These are phyloP conservation scores for Lymantria monacha DNA, from an alignment of 2,888 invertebrate genomes.

Conservation along the genomic window DNA sequence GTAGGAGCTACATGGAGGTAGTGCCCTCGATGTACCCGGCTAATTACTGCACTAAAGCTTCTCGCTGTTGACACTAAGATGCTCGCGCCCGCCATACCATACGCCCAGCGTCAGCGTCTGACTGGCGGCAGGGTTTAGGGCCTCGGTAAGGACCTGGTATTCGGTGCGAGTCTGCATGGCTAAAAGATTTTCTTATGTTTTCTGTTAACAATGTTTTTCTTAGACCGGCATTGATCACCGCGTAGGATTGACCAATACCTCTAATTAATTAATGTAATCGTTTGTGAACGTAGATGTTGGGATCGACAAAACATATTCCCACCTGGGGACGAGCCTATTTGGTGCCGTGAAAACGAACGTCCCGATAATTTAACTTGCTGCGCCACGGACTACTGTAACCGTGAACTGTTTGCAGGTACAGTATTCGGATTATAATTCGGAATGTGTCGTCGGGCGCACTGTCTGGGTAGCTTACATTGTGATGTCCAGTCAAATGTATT, in stretches of 20 bases:
- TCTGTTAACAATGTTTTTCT: conserved; percentile 57
- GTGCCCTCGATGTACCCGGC: conserved; percentile 51
- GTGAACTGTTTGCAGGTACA: conserved; percentile 66
- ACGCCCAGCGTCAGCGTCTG: conserved; percentile 31
- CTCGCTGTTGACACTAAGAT: conserved; percentile 33
- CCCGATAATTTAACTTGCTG: conserved; percentile 83
- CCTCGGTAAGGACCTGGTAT: conserved; percentile 50
- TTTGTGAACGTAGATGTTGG: conserved; percentile 84
- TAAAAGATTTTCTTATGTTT: conserved; percentile 46
- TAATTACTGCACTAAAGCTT: conserved; percentile 52
- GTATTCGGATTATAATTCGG: conserved; percentile 39
- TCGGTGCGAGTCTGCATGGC: conserved; percentile 71
- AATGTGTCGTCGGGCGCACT: conserved; percentile 57
- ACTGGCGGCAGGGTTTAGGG: conserved; percentile 15
- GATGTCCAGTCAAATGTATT: conserved; percentile 61
- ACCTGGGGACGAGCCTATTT: conserved; percentile 82
- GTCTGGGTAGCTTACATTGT: conserved; percentile 68
- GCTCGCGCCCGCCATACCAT: conserved; percentile 26
- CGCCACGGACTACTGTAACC: conserved; percentile 87
- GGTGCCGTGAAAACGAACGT: conserved; percentile 79
- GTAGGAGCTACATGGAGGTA: conserved; percentile 78
- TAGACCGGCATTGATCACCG: conserved; percentile 78
- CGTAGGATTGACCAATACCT: conserved; percentile 34
- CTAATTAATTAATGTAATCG: conserved; percentile 48
- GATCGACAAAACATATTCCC: conserved; percentile 81